A percentile compares a stretch with the other conserved stretches of the same genome.
These are phyloP conservation scores for Cataglyphis hispanica DNA, from an alignment of 1,140 invertebrate species.

Conservation along the genomic window DNA sequence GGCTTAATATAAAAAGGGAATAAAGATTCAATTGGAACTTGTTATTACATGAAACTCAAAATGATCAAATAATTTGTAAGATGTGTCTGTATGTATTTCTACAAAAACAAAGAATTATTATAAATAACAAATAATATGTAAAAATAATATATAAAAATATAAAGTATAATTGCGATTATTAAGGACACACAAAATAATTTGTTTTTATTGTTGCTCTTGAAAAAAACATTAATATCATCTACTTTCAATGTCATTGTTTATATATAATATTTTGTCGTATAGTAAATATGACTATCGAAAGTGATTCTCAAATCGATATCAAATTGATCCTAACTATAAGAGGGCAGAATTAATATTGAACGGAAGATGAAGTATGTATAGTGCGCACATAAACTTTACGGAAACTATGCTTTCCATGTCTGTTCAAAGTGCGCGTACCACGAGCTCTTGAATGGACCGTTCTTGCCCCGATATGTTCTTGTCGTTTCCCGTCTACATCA, in stretches of 20 bases:
- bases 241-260: too few relatives aligned
- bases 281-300: too few relatives aligned
- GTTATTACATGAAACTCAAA: background rate
- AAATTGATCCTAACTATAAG: too few relatives aligned
- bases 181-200: background rate
- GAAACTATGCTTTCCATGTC: constrained; percentile 31
- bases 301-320: too few relatives aligned
- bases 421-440: constrained; percentile 10
- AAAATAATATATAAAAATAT: too few relatives aligned
- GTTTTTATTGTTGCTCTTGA: background rate
- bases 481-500: constrained; percentile 30
- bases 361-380: constrained; percentile 1
- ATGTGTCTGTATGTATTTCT: background rate
- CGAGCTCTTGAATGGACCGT: constrained; percentile 37
- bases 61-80: background rate
- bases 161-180: background rate
- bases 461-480: background rate
- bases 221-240: background rate
- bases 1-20: background rate
- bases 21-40: background rate
- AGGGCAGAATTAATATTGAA: background rate
- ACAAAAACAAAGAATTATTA: background rate
- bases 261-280: too few relatives aligned
- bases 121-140: background rate
- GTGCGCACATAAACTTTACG: background rate